Conservation (phyloP, 2,113 vertebrate genomes). For the Caranx melampygus region DNA sequence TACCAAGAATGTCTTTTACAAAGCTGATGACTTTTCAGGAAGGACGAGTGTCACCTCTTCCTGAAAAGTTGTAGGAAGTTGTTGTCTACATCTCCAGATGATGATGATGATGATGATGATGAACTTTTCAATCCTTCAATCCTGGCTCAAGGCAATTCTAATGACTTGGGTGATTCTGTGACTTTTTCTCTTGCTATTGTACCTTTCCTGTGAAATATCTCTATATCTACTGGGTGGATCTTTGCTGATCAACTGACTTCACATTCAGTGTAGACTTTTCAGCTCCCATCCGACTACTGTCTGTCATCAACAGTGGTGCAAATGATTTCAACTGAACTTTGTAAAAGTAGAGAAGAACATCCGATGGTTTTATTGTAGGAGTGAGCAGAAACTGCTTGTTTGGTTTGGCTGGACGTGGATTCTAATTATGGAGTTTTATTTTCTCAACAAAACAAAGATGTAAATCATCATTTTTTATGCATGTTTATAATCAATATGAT, state of each 20-base stretch:
- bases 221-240: too few species aligned
- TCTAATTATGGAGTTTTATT: slow-evolving; percentile 10
- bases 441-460: neutral
- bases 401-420: slow-evolving; percentile 2
- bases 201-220: neutral
- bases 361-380: neutral
- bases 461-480: neutral
- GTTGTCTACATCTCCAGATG: slow-evolving; percentile 12
- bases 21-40: neutral
- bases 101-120: neutral
- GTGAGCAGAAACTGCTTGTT: neutral
- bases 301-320: too few species aligned
- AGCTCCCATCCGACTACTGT: too few species aligned
- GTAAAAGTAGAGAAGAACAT: neutral
- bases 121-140: neutral
- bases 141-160: neutral
- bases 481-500: slow-evolving; percentile 11
- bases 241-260: neutral
- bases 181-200: neutral
- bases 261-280: neutral
- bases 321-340: neutral
- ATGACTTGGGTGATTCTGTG: neutral
- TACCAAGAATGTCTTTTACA: neutral
- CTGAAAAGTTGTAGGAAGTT: neutral
- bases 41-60: neutral